phyloP scores from a whole-genome alignment of 2,888 invertebrate genomes.

The Cartodere bifasciata region DNA sequence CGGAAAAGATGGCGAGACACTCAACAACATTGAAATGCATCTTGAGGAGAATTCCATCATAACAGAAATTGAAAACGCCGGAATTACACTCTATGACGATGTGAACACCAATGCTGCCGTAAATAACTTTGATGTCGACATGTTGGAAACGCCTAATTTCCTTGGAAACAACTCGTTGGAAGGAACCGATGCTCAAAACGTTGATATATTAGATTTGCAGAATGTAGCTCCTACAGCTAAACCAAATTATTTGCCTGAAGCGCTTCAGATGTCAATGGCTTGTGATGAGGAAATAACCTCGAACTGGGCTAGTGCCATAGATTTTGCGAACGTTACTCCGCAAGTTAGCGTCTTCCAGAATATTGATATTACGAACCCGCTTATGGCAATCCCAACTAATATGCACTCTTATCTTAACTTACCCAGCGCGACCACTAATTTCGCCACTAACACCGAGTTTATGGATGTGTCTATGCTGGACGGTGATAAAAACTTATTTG shows the following conservation, averaged over 20 bases:
- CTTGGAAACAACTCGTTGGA: no score
- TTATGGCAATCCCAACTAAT: conserved; percentile 49
- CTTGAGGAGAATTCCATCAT: conserved; percentile 33
- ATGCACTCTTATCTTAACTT: conserved; percentile 46
- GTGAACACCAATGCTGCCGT: conserved; percentile 18
- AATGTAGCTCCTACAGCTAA: no score
- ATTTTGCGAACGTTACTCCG: conserved; percentile 50
- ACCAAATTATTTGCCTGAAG: conserved; percentile 39
- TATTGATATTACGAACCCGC: conserved; percentile 38
- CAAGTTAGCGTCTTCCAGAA: conserved; percentile 48
- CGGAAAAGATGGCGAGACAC: conserved; percentile 29
- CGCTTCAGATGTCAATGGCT: conserved; percentile 58
- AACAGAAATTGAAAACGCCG: conserved; percentile 33
- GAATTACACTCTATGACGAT: conserved; percentile 29
- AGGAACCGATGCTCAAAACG: conserved; percentile 1
- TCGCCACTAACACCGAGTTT: conserved; percentile 5
- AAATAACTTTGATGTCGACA: conserved; percentile 21
- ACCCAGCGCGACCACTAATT: conserved; percentile 17
- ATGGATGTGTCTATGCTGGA: no score
- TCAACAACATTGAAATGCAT: conserved; percentile 30
- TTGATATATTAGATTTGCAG: no score
- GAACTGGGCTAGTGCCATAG: conserved; percentile 63
- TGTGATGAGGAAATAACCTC: conserved; percentile 64
- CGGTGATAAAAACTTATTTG: conserved; percentile 8
- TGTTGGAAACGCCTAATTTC: no score